These are phyloP conservation scores for Chironomus riparius DNA, from an alignment of 2,888 invertebrate genomes.

Conservation along the genomic window DNA sequence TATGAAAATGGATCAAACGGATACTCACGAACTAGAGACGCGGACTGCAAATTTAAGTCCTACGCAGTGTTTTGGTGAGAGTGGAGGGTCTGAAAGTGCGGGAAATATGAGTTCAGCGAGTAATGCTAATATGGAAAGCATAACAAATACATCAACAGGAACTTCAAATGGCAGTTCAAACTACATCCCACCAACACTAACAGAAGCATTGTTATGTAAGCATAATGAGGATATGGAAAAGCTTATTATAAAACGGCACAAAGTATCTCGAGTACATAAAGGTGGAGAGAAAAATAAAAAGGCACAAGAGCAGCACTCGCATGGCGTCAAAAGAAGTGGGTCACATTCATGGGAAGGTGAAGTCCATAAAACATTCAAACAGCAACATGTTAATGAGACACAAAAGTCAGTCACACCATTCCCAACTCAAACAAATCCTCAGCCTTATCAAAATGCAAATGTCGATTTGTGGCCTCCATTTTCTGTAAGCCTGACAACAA, in stretches of 20 bases:
- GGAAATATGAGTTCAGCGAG: constrained; percentile 52
- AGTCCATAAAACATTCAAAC: constrained; percentile 48
- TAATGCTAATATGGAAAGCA: constrained; percentile 48
- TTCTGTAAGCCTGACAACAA: constrained; percentile 44
- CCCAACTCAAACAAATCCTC: constrained; percentile 6
- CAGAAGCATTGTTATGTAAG: constrained; percentile 54
- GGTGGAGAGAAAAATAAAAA: constrained; percentile 42
- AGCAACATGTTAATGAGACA: constrained; percentile 40
- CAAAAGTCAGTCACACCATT: constrained; percentile 5
- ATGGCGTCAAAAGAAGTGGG: constrained; percentile 54
- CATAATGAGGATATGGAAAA: constrained; percentile 80
- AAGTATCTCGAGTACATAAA: constrained; percentile 50
- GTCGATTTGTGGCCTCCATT: constrained; percentile 54
- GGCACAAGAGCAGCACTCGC: constrained; percentile 35
- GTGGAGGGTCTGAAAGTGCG: constrained; percentile 53
- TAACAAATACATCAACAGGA: constrained; percentile 45
- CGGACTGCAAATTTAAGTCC: constrained; percentile 33
- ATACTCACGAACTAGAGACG: constrained; percentile 38
- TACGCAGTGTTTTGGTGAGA: constrained; percentile 41
- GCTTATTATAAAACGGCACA: constrained; percentile 60
- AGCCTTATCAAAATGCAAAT: constrained; percentile 32
- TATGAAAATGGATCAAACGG: constrained; percentile 40
- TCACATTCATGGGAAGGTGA: constrained; percentile 54
- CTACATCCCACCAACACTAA: constrained; percentile 48
- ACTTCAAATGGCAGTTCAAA: constrained; percentile 35